These are phyloP conservation scores for Litocranius walleri DNA, from an alignment of 2,113 vertebrate species.

Conservation along the genomic window DNA sequence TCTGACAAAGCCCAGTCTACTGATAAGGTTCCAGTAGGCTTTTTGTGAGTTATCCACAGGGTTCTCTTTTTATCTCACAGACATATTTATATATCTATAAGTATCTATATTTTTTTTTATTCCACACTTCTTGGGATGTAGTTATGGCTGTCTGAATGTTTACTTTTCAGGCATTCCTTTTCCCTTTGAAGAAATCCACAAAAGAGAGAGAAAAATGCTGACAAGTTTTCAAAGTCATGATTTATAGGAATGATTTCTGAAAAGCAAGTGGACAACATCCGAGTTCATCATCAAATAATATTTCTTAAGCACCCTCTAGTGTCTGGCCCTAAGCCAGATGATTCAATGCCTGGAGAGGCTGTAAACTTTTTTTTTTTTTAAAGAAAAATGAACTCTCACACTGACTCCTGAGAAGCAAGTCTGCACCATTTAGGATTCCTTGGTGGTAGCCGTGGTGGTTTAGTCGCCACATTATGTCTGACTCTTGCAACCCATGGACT, in stretches of 20 bases:
- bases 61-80: slow-evolving; percentile 67
- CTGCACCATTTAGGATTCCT: background rate
- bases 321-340: slow-evolving; percentile 34
- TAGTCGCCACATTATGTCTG: background rate
- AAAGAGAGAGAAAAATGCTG: slow-evolving; percentile 52
- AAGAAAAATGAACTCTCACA: background rate
- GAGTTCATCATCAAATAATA: slow-evolving; percentile 66
- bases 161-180: slow-evolving; percentile 62
- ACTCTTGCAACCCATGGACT: background rate
- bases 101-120: slow-evolving; percentile 56
- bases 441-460: background rate
- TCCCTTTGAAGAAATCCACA: slow-evolving; percentile 71
- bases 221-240: slow-evolving; percentile 48
- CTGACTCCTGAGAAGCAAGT: background rate
- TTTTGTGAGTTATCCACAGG: slow-evolving; percentile 54
- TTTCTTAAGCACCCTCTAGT: slow-evolving; percentile 64
- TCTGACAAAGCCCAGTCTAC: slow-evolving; percentile 23
- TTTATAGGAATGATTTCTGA: slow-evolving; percentile 60
- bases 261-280: slow-evolving; percentile 56
- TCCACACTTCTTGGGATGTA: slow-evolving; percentile 27
- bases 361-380: background rate
- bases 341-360: background rate
- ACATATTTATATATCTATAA: slow-evolving; percentile 66
- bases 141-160: slow-evolving; percentile 47
- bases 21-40: slow-evolving; percentile 55